Base-by-base conservation (phyloP, 2,797 vertebrate species). In the Huso huso region DNA sequence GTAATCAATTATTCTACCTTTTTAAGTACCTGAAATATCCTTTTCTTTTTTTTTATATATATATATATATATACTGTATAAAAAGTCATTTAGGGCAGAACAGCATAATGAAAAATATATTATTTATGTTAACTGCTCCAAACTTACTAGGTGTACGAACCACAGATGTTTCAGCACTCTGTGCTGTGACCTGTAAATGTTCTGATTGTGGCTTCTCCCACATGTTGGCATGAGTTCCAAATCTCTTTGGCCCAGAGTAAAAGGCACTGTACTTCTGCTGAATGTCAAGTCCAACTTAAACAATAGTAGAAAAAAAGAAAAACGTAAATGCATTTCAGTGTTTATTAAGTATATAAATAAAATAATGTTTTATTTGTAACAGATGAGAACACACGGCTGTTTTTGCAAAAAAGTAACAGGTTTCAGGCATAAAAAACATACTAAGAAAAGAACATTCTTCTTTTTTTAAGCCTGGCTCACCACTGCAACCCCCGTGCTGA, bases 271-370 rank as follows among this genome's bases (percentile, higher is more conserved):
- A 94, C 62, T 71, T 85, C 79, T 87, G 87, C 74, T 94, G 93
- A 84, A 96, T 85, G 78, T 98, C 97, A 71, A 98, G 73, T 61
- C 96, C 97, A 82, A 96, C 97, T 99, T 69, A 10, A 77, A 37
- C 23, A 37, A 37, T 37, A 37, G 23, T 37, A 37, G 4, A 37
- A 37, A 37, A 37, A 66, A 79, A 48, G 51, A 63, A 71, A 74
- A 71, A 37, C 2, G 2, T 37, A 37, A 37, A 72, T n/a, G 48
- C 11, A 10, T 37, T 49, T 18, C 49, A 65, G 51, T 61, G 37
- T 37, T 15, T 49, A 64, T 64, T 3, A 6, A 8, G n/a, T 50
- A 15, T 52, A 9, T 23, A 74, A 66, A 1, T 73, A 70, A 78
- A 66, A 55, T 2, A 53, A 12, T 50, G 11, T 6, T 11, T 52